A percentile compares a stretch with the other conserved stretches of the same genome.
Evolutionary conservation across 2,888 invertebrate species (phyloP).

Genomic region (Electrophaes corylata): DNA sequence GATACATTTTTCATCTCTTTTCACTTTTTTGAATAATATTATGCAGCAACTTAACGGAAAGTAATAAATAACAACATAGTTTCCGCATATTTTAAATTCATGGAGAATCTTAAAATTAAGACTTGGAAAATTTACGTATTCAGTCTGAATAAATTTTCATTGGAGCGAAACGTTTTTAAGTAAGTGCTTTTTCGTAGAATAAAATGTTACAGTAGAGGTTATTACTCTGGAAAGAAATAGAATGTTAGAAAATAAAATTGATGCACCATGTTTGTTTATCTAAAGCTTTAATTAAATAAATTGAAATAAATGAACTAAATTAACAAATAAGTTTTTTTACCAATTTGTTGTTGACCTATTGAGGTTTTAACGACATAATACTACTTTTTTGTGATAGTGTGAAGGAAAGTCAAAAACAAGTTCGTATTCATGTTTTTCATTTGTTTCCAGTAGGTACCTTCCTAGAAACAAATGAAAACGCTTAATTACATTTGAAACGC

Average conservation of each 20-base stretch:
- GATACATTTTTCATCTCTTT: constrained; percentile 54
- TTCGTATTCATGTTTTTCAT: no score
- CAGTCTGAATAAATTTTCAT: constrained; percentile 52
- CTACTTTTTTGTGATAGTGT: no score
- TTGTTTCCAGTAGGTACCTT: no score
- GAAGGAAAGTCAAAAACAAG: no score
- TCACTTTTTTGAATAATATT: constrained; percentile 60
- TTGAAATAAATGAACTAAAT: no score
- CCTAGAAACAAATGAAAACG: no score
- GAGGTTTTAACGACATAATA: no score
- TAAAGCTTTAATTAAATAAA: no score
- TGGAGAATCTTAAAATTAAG: constrained; percentile 50
- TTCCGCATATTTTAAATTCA: constrained; percentile 55
- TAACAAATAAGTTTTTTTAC: no score
- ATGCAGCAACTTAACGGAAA: constrained; percentile 51
- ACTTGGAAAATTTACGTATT: constrained; percentile 46
- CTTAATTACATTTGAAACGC: no score
- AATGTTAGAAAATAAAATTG: background rate
- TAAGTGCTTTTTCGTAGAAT: constrained; percentile 24
- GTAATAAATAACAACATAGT: constrained; percentile 64
- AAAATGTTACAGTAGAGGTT: constrained; percentile 18
- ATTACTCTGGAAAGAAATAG: background rate
- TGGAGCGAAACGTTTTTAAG: constrained; percentile 26
- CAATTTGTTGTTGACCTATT: no score
- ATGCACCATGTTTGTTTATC: background rate